Evolutionary conservation across 1,140 invertebrate genomes (phyloP).

Genomic region (Bacillus rossius): DNA sequence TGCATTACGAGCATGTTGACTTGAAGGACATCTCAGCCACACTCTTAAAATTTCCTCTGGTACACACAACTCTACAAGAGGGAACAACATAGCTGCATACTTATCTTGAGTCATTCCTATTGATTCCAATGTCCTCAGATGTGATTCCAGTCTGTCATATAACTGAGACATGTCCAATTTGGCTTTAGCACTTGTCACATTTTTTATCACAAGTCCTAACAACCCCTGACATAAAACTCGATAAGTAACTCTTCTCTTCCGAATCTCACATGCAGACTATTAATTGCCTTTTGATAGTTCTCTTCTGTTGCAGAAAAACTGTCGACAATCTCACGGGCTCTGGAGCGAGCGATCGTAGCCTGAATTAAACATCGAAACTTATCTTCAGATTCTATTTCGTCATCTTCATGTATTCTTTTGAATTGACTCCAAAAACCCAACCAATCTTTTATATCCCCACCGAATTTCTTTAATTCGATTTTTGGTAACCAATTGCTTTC

Average conservation of each 20-base stretch:
- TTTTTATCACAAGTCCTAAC: slow-evolving; percentile 11
- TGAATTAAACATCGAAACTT: slow-evolving; percentile 28
- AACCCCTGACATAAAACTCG: slow-evolving; percentile 22
- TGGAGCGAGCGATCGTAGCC: slow-evolving; percentile 13
- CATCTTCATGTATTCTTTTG: slow-evolving; percentile 29
- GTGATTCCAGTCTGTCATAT: slow-evolving; percentile 19
- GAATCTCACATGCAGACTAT: slow-evolving; percentile 18
- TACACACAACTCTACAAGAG: slow-evolving; percentile 38
- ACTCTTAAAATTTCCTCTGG: no score
- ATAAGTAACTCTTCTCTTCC: slow-evolving; percentile 17
- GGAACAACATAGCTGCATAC: slow-evolving; percentile 35
- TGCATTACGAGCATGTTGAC: no score
- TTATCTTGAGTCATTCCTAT: slow-evolving; percentile 35
- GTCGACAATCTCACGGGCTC: slow-evolving; percentile 17
- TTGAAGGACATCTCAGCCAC: no score
- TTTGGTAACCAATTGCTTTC: slow-evolving; percentile 17
- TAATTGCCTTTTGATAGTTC: slow-evolving; percentile 24
- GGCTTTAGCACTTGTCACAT: neutral
- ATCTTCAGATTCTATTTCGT: slow-evolving; percentile 16
- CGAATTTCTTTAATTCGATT: slow-evolving; percentile 28
- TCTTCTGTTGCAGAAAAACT: slow-evolving; percentile 13
- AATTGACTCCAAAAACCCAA: slow-evolving; percentile 33
- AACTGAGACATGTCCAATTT: neutral
- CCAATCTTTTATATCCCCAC: slow-evolving; percentile 29
- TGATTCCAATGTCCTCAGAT: slow-evolving; percentile 34